Percentiles rank a stretch among this genome's conserved stretches.
Conservation (phyloP, 2,888 invertebrate species). For the Melinaea marsaeus region DNA sequence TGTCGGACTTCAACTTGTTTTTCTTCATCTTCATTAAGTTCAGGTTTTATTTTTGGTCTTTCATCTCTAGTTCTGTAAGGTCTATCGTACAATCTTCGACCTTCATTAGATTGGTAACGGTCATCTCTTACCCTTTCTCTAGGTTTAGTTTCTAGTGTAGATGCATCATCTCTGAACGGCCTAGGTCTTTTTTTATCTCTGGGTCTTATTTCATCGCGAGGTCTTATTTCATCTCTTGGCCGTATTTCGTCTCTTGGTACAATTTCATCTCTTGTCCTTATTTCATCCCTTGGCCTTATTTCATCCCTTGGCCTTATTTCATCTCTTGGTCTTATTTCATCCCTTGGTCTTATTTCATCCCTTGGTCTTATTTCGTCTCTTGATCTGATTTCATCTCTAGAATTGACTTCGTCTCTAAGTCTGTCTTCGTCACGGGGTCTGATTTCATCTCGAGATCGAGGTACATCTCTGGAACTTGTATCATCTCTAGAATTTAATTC, state of each 20-base stretch:
- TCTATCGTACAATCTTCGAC: conserved; percentile 43
- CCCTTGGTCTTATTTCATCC: conserved; percentile 32
- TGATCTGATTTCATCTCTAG: conserved; percentile 39
- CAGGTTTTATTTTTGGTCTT: conserved; percentile 49
- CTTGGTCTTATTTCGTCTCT: conserved; percentile 40
- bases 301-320: conserved; percentile 38
- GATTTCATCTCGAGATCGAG: conserved; percentile 38
- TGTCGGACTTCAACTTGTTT: conserved; percentile 52
- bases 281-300: conserved; percentile 38
- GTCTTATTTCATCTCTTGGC: conserved; percentile 38
- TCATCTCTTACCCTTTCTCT: conserved; percentile 28
- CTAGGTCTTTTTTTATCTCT: conserved; percentile 38
- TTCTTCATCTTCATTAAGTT: conserved; percentile 53
- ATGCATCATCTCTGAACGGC: conserved; percentile 35
- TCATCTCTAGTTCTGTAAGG: conserved; percentile 52
- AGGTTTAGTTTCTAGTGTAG: conserved; percentile 27
- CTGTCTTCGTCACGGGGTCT: conserved; percentile 34
- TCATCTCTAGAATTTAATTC: conserved; percentile 49
- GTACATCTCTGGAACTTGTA: conserved; percentile 32
- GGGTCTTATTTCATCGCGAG: conserved; percentile 32
- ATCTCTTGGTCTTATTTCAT: conserved; percentile 36
- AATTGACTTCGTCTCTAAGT: conserved; percentile 47
- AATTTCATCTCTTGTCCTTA: conserved; percentile 32
- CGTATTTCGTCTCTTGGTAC: conserved; percentile 39
- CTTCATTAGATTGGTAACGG: conserved; percentile 35